phyloP scores from a whole-genome alignment of 2,113 vertebrate species.

The Mus musculus region DNA sequence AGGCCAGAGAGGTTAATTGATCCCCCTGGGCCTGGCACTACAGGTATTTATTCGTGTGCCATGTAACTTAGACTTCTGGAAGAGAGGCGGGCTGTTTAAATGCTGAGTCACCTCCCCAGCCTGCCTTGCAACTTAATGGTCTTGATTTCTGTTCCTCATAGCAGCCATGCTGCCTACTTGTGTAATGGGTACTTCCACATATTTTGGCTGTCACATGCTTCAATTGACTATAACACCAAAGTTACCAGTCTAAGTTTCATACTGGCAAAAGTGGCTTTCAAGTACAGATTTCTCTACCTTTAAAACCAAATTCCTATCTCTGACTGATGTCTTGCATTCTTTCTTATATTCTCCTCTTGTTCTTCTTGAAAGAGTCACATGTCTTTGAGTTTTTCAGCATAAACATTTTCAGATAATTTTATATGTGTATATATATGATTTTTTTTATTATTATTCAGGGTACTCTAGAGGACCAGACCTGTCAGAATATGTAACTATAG shows the following conservation, averaged over 20 bases:
- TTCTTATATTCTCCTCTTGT: not conserved
- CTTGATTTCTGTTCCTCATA: not conserved
- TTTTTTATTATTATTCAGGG: not conserved
- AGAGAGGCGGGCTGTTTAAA: not conserved
- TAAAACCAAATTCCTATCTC: not conserved
- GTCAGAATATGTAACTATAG: not conserved
- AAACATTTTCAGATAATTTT: not conserved
- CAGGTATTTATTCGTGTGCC: not conserved
- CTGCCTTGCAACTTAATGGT: not conserved
- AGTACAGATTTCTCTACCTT: not conserved
- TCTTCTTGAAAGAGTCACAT: not conserved
- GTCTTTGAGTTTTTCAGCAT: not conserved
- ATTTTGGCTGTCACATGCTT: not conserved
- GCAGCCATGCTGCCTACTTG: not conserved
- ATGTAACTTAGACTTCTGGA: not conserved
- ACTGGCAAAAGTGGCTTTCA: not conserved
- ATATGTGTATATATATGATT: not conserved
- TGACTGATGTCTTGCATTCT: not conserved
- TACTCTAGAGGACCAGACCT: not conserved
- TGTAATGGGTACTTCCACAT: not conserved
- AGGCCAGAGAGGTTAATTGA: not conserved
- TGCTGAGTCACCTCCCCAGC: not conserved
- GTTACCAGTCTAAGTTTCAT: not conserved
- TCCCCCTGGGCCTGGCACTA: not conserved
- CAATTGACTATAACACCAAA: not conserved